A percentile compares a stretch with the other conserved stretches of the same genome.
Conservation (phyloP, 2,797 vertebrate species). For the Tenualosa thibaudeaui region DNA sequence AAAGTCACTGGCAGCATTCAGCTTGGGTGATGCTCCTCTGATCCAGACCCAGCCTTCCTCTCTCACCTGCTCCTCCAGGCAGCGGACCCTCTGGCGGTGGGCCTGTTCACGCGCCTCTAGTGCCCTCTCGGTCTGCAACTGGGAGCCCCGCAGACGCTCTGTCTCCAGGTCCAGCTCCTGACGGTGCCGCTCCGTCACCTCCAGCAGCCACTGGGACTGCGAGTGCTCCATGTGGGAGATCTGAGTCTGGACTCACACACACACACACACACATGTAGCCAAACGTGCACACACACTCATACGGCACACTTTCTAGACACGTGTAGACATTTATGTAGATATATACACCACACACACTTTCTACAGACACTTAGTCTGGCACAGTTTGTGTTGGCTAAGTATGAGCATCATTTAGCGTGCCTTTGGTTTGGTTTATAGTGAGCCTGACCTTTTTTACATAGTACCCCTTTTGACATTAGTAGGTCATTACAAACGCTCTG, state of each 20-base stretch:
- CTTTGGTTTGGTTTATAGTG: background rate
- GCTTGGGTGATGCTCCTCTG: too few relatives aligned
- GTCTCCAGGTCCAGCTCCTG: slow-evolving; percentile 71
- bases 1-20: background rate
- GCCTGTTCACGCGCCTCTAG: slow-evolving; percentile 69
- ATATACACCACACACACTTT: background rate
- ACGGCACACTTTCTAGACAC: background rate
- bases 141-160: slow-evolving; percentile 59
- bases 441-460: background rate
- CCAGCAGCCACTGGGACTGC: slow-evolving; percentile 72
- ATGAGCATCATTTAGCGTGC: background rate
- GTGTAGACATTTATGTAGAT: too few relatives aligned
- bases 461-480: background rate
- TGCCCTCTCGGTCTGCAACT: slow-evolving; percentile 68
- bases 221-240: slow-evolving; percentile 68
- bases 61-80: slow-evolving; percentile 76
- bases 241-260: slow-evolving; percentile 64
- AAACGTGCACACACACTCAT: background rate
- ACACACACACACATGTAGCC: background rate
- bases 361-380: background rate
- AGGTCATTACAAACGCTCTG: background rate
- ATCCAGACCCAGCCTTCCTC: background rate
- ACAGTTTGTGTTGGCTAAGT: background rate
- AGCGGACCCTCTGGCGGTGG: slow-evolving; percentile 68
- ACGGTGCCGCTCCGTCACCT: slow-evolving; percentile 70